phyloP scores from a whole-genome alignment of 2,888 invertebrate genomes.

The Drymonia ruficornis region DNA sequence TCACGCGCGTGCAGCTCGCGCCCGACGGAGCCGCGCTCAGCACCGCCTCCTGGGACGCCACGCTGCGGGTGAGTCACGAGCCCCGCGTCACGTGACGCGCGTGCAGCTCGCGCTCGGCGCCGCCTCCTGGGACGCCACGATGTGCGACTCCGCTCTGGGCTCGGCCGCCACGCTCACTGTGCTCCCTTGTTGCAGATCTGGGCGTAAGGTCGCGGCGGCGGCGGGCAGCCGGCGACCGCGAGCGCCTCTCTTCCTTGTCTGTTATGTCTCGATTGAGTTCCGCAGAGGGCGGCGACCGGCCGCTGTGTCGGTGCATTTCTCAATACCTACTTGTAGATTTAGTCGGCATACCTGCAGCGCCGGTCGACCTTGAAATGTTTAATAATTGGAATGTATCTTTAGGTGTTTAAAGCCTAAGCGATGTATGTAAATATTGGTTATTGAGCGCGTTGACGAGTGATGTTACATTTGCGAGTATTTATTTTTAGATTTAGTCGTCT shows the following conservation, averaged over 20 bases:
- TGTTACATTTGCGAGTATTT: constrained; percentile 41
- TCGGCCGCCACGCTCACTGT: constrained; percentile 87
- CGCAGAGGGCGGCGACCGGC: constrained; percentile 7
- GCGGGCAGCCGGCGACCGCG: constrained; percentile 4
- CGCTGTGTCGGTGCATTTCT: constrained; percentile 16
- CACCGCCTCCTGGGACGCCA: constrained; percentile 96
- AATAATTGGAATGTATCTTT: constrained; percentile 10
- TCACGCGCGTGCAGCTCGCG: constrained; percentile 95
- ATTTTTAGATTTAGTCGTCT: constrained; percentile 37
- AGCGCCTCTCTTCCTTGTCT: background rate
- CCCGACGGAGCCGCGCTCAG: constrained; percentile 99
- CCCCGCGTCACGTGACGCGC: constrained; percentile 97
- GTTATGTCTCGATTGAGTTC: background rate
- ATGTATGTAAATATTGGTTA: constrained; percentile 43
- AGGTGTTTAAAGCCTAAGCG: constrained; percentile 19
- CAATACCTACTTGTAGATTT: constrained; percentile 31
- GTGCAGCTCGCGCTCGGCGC: constrained; percentile 98
- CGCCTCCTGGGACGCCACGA: constrained; percentile 94
- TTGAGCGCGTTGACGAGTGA: constrained; percentile 25
- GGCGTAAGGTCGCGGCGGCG: constrained; percentile 37
- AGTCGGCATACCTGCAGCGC: constrained; percentile 16
- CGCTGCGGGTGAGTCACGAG: constrained; percentile 93
- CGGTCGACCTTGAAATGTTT: background rate
- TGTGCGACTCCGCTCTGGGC: constrained; percentile 69
- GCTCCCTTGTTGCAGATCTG: constrained; percentile 90